Conservation (phyloP, 1,140 invertebrate species). For the Drosophila pectinifera region DNA sequence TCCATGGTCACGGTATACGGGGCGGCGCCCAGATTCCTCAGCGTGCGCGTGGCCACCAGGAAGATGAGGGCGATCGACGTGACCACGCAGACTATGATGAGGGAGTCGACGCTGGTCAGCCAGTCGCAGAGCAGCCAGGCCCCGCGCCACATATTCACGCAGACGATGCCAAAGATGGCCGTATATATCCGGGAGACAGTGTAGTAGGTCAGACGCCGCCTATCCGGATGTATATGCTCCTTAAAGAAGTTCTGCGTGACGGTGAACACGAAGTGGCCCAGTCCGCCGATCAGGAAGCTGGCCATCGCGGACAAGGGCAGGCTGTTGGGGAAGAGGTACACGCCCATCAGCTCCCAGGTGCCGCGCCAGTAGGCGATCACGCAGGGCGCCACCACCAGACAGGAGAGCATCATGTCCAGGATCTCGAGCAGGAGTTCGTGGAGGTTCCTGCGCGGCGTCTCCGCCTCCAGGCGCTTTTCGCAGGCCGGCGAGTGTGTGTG, state of each 20-base stretch:
- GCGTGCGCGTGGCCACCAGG: slow-evolving; percentile 88
- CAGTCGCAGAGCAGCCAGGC: slow-evolving; percentile 91
- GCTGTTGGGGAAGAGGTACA: slow-evolving; percentile 88
- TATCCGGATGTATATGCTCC: slow-evolving; percentile 88
- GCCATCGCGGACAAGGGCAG: slow-evolving; percentile 87
- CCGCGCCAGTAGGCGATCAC: slow-evolving; percentile 94
- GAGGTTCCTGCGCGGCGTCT: slow-evolving; percentile 67
- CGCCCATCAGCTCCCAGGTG: slow-evolving; percentile 92
- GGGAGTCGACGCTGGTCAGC: slow-evolving; percentile 87
- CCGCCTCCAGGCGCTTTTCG: slow-evolving; percentile 79
- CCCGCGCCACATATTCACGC: slow-evolving; percentile 94
- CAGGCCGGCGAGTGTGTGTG: slow-evolving; percentile 21
- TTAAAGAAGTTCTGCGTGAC: slow-evolving; percentile 88
- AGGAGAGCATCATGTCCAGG: slow-evolving; percentile 90
- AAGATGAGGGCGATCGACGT: slow-evolving; percentile 88
- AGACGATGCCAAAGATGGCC: slow-evolving; percentile 90
- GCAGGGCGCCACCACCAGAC: slow-evolving; percentile 90
- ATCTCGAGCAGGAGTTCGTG: slow-evolving; percentile 87
- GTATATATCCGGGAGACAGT: slow-evolving; percentile 91
- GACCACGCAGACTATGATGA: slow-evolving; percentile 87
- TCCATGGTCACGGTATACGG: slow-evolving; percentile 92
- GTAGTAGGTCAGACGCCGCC: slow-evolving; percentile 89
- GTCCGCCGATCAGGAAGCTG: slow-evolving; percentile 89
- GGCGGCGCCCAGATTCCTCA: slow-evolving; percentile 92
- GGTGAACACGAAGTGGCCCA: slow-evolving; percentile 89